Evolutionary conservation across 2,113 vertebrate species (phyloP).

Genomic region (Oenanthe melanoleuca): DNA sequence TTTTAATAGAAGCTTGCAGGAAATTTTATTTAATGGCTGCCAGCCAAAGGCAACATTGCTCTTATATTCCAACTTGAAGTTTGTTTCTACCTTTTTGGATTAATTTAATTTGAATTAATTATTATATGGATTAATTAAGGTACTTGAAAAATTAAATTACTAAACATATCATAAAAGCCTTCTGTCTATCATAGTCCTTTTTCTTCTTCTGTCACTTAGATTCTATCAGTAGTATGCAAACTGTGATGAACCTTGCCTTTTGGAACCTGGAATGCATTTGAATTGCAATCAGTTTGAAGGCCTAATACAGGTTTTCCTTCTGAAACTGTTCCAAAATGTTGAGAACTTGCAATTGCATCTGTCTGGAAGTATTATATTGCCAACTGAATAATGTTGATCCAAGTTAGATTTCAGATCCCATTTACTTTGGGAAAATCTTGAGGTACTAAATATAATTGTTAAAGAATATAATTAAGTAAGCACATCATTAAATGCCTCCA

Average conservation of each 20-base stretch:
- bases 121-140: not conserved
- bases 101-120: conserved; percentile 23
- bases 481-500: not conserved
- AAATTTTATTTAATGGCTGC: not conserved
- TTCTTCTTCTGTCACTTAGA: not conserved
- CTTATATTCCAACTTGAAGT: not conserved
- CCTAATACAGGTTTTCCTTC: not conserved
- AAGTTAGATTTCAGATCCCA: not conserved
- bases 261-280: not conserved
- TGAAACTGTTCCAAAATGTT: conserved; percentile 3
- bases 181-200: not conserved
- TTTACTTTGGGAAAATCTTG: not conserved
- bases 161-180: not conserved
- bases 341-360: not conserved
- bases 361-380: not conserved
- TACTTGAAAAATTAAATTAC: conserved; percentile 10
- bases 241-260: not conserved
- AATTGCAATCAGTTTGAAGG: not conserved
- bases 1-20: not conserved
- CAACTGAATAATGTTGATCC: not conserved
- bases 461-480: not conserved
- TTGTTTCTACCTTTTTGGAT: not conserved
- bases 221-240: not conserved
- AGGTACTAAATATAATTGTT: conserved; percentile 1
- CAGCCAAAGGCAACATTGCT: not conserved